Percentiles rank a stretch among this genome's conserved stretches.
These are phyloP conservation scores for Marmota monax DNA, from an alignment of 2,113 vertebrate genomes.

Conservation along the genomic window DNA sequence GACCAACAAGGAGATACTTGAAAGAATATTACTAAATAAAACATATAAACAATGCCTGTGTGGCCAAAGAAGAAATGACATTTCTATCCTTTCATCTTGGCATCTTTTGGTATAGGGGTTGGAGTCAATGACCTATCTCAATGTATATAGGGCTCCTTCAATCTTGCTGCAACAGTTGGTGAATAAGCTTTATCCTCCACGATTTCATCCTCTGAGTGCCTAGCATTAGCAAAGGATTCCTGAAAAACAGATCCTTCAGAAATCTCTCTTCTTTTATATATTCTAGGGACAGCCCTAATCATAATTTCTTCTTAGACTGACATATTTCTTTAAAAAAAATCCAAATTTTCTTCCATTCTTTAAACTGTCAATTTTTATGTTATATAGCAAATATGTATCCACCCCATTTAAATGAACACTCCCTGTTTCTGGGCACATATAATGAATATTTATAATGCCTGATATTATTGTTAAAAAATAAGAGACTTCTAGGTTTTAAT, in stretches of 20 bases:
- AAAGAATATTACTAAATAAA: neutral
- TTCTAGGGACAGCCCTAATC: neutral
- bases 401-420: neutral
- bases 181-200: neutral
- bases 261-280: neutral
- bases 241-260: neutral
- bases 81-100: neutral
- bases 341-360: neutral
- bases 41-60: neutral
- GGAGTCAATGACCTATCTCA: neutral
- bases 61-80: neutral
- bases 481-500: neutral
- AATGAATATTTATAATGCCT: neutral
- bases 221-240: too few species aligned
- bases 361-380: conserved; percentile 7
- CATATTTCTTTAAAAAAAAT: neutral
- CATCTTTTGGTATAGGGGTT: neutral
- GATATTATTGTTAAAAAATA: conserved; percentile 37
- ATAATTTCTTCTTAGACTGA: neutral
- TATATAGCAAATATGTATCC: neutral
- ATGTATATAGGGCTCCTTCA: neutral
- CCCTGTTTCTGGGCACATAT: neutral
- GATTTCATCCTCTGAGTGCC: neutral
- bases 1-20: neutral
- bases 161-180: neutral